These are phyloP conservation scores for Odontomachus brunneus DNA, from an alignment of 1,140 invertebrate species.

Conservation along the genomic window DNA sequence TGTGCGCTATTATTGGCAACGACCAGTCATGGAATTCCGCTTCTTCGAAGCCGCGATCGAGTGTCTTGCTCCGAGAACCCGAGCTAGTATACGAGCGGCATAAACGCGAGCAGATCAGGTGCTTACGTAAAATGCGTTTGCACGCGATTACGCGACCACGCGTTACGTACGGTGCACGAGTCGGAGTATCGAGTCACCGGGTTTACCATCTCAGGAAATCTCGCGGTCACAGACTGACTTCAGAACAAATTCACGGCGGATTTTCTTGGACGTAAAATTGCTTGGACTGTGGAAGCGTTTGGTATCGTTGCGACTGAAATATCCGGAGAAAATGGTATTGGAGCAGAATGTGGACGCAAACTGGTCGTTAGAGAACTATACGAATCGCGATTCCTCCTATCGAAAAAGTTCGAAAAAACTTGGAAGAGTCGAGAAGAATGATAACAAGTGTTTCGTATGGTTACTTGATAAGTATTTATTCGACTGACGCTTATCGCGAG, in stretches of 20 bases:
- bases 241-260: no score
- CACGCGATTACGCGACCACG: conserved; percentile 17
- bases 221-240: no score
- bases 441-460: neutral
- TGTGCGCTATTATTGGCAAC: conserved; percentile 59
- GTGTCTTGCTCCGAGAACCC: conserved; percentile 22
- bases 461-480: neutral
- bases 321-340: no score
- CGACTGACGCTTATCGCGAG: no score
- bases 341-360: no score
- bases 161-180: neutral
- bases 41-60: conserved; percentile 40
- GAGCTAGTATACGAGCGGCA: no score
- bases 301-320: no score
- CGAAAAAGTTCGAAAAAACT: no score
- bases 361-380: no score
- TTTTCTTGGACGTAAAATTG: neutral
- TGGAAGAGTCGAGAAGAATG: no score
- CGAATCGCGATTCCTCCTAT: no score
- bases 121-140: conserved; percentile 29
- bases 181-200: neutral
- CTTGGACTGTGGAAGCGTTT: neutral
- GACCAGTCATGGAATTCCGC: conserved; percentile 55
- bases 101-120: neutral
- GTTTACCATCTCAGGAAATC: no score